These are phyloP conservation scores for Drosophila diplacantha DNA, from an alignment of 2,888 invertebrate species.

Conservation along the genomic window DNA sequence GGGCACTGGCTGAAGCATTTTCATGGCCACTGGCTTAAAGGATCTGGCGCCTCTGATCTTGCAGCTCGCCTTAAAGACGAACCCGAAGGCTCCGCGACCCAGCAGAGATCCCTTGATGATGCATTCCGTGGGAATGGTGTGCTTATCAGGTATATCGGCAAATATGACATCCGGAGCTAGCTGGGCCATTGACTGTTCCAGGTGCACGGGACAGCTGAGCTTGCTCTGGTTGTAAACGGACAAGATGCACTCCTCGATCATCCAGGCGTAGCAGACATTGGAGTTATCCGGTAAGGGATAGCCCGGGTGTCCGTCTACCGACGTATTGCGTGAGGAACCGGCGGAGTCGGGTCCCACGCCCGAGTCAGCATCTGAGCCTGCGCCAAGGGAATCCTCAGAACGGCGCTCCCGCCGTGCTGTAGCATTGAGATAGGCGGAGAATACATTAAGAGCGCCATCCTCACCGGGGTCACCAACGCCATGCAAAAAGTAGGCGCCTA, in stretches of 20 bases:
- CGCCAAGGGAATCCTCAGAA: slow-evolving; percentile 79
- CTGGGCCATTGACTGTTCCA: slow-evolving; percentile 84
- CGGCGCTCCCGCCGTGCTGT: slow-evolving; percentile 70
- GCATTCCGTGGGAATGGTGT: slow-evolving; percentile 89
- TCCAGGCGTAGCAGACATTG: slow-evolving; percentile 86
- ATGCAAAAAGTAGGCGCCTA: slow-evolving; percentile 58
- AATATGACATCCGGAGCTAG: slow-evolving; percentile 97
- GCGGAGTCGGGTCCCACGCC: slow-evolving; percentile 90
- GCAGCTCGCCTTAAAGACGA: slow-evolving; percentile 91
- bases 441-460: slow-evolving; percentile 69
- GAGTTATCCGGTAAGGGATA: slow-evolving; percentile 76
- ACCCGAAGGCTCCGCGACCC: slow-evolving; percentile 98
- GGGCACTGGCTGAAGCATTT: slow-evolving; percentile 96
- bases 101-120: slow-evolving; percentile 87
- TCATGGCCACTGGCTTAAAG: slow-evolving; percentile 90
- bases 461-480: slow-evolving; percentile 62
- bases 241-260: slow-evolving; percentile 97
- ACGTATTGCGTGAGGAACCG: slow-evolving; percentile 89
- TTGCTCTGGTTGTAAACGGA: slow-evolving; percentile 86
- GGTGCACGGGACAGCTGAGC: slow-evolving; percentile 88
- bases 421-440: slow-evolving; percentile 73
- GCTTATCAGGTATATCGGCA: slow-evolving; percentile 89
- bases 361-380: slow-evolving; percentile 88
- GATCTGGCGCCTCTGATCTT: slow-evolving; percentile 80
- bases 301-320: slow-evolving; percentile 86